Conservation (phyloP, 2,888 invertebrate genomes). For the Drosophila nr. medialis region DNA sequence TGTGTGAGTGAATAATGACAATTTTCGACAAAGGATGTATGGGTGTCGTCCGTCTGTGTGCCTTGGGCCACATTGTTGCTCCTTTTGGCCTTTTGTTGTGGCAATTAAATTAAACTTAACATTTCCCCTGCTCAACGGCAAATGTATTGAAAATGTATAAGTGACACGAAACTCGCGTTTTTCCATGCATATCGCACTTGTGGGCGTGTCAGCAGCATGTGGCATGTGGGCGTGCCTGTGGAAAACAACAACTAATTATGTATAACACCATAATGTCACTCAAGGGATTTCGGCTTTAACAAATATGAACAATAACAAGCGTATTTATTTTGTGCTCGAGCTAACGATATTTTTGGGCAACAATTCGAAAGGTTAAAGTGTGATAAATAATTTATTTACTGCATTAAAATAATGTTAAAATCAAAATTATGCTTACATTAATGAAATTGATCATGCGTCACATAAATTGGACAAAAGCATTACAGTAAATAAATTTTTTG, state of each 20-base stretch:
- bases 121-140: conserved; percentile 45
- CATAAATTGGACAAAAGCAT: not conserved
- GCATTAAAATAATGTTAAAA: not conserved
- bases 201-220: conserved; percentile 29
- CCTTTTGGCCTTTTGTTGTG: conserved; percentile 68
- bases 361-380: not conserved
- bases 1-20: conserved; percentile 48
- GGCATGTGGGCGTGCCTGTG: conserved; percentile 34
- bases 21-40: conserved; percentile 30
- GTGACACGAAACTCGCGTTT: conserved; percentile 20
- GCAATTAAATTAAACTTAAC: conserved; percentile 81
- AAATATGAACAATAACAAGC: conserved; percentile 37
- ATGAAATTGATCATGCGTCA: not conserved
- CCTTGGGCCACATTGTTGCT: conserved; percentile 69
- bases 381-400: not conserved
- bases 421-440: not conserved
- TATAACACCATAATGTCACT: conserved; percentile 58
- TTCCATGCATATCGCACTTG: conserved; percentile 3
- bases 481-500: not conserved
- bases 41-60: conserved; percentile 27
- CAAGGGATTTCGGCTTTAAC: conserved; percentile 47
- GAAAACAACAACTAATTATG: conserved; percentile 63
- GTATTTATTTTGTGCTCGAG: conserved; percentile 5
- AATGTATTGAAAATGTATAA: conserved; percentile 44
- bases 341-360: not conserved